Evolutionary conservation across 2,113 vertebrate genomes (phyloP), one percentile per base, ranked within the genome.

Genomic region (Tyto alba): DNA sequence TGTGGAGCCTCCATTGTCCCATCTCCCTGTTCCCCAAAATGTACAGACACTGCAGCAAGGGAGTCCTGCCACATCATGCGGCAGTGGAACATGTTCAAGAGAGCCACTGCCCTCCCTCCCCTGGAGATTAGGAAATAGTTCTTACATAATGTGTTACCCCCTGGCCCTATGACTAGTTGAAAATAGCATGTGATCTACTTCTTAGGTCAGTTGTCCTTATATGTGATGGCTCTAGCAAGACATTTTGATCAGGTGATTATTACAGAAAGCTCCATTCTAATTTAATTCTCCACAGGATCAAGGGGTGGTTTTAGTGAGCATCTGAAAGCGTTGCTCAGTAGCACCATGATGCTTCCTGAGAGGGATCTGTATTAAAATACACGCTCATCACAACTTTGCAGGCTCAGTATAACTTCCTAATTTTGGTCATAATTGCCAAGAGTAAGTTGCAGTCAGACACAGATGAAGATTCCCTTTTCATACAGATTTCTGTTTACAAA

Each of bases 221-320:
- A 85, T 76, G 74, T 79, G 74, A 43, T 43, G 48, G 73, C 52
- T 92, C 64, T 71, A 89, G 77, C 40, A 76, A 96, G 89, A 92
- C 93, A 95, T 95, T 96, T 89, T 95, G 80, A 83, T 91, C 66
- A 55, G 30, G 16, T 82, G 71, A 85, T 93, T 88, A 89, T 84
- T 56, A 81, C 38, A 79, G 87, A 89, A 96, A 96, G 36, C 62
- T 92, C 77, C 2, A 4, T 91, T 95, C 91, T 92, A 95, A 96
- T 91, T 95, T 89, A 93, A 89, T 89, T 95, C 87, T 79, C 81
- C 0, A 3, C 41, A 85, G 85, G 89, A 92, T 95, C 85, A 95
- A 93, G 75, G 64, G 62, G 53, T 94, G 66, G 15, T 23, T 87
- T 91, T 60, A 73, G 73, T 79, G 85, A 96, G 56, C 3, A 0